Conservation (phyloP, 2,113 vertebrate genomes). For the Irena cyanogastra region DNA sequence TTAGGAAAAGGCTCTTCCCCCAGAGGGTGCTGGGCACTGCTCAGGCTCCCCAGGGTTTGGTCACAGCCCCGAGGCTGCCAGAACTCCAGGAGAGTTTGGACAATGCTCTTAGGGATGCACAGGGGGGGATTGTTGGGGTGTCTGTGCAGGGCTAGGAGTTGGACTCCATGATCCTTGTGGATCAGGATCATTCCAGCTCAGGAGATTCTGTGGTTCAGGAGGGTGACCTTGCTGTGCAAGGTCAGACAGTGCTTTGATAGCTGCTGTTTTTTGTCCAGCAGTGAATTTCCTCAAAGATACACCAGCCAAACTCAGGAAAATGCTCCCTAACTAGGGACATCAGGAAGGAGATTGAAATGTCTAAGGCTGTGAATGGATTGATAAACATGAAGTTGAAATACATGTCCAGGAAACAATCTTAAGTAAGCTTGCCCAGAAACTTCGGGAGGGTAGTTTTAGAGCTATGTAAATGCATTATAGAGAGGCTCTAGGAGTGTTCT, state of each 20-base stretch:
- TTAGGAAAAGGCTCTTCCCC: background rate
- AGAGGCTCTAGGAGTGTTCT: background rate
- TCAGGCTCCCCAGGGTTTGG: background rate
- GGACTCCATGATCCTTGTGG: background rate
- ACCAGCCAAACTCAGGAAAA: background rate
- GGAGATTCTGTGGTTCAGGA: background rate
- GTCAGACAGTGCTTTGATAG: background rate
- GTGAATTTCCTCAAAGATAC: background rate
- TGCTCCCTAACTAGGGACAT: background rate
- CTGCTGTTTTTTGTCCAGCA: background rate
- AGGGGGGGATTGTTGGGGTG: background rate
- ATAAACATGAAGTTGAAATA: background rate
- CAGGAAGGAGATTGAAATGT: background rate
- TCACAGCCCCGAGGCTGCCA: rapidly evolving
- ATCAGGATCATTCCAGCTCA: background rate
- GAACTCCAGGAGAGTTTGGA: rapidly evolving
- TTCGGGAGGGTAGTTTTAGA: background rate
- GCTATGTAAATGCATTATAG: background rate
- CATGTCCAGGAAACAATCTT: background rate
- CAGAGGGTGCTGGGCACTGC: background rate
- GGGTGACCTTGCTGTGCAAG: background rate
- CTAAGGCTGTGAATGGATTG: background rate
- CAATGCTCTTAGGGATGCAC: rapidly evolving
- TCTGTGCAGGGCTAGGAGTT: background rate
- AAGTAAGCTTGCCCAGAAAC: background rate